Conservation (phyloP, 2,888 invertebrate genomes). For the Listrodromus nycthemerus region DNA sequence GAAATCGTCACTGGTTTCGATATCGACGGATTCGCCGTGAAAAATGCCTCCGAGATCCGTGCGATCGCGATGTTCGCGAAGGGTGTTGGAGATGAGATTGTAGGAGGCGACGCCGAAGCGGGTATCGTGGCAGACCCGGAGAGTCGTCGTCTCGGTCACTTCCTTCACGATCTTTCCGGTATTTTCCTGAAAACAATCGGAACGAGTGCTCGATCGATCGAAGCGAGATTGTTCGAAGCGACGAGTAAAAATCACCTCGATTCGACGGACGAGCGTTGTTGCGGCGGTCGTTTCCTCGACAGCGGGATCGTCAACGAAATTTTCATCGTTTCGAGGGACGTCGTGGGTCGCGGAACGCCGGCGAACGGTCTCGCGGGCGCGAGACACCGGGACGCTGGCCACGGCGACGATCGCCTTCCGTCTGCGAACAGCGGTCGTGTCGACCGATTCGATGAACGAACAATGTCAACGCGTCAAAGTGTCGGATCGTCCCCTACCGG, state of each 20-base stretch:
- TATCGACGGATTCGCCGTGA: too few species aligned
- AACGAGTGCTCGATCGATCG: background rate
- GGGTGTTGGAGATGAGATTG: slow-evolving; percentile 85
- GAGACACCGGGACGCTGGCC: background rate
- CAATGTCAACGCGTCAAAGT: slow-evolving; percentile 30
- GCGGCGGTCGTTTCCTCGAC: slow-evolving; percentile 62
- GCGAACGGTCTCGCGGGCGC: too few species aligned
- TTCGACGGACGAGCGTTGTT: slow-evolving; percentile 66
- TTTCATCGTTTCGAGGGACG: too few species aligned
- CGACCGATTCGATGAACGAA: too few species aligned
- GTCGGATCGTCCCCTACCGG: slow-evolving; percentile 1
- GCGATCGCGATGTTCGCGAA: slow-evolving; percentile 81
- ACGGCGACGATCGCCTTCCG: slow-evolving; percentile 44
- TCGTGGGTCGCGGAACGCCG: too few species aligned
- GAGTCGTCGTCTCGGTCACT: slow-evolving; percentile 86
- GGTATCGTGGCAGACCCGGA: slow-evolving; percentile 86
- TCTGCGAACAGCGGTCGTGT: slow-evolving; percentile 64
- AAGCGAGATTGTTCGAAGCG: background rate
- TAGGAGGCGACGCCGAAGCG: slow-evolving; percentile 86
- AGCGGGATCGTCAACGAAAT: slow-evolving; percentile 39
- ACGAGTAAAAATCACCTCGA: slow-evolving; percentile 63
- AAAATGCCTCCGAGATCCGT: slow-evolving; percentile 74
- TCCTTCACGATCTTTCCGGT: slow-evolving; percentile 85
- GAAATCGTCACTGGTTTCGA: slow-evolving; percentile 41
- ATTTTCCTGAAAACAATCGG: slow-evolving; percentile 74